Evolutionary conservation across 2,113 vertebrate genomes (phyloP).

Genomic region (Aegithalos caudatus): DNA sequence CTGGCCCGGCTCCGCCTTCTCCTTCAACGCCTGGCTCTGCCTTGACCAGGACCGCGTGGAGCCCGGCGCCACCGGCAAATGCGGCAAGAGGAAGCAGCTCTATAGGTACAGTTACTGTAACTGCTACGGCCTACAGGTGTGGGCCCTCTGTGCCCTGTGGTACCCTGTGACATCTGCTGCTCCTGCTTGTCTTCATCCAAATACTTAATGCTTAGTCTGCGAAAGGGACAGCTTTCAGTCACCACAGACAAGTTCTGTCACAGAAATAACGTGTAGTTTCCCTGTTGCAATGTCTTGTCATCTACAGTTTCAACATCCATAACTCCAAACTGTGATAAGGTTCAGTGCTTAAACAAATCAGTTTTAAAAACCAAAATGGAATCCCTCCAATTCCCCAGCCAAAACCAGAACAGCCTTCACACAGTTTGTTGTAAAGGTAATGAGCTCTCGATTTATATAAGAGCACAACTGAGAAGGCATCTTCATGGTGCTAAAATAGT

Average conservation of each 20-base stretch:
- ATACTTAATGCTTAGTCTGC: neutral
- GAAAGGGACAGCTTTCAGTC: neutral
- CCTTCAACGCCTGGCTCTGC: constrained; percentile 92
- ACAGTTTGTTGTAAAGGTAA: neutral
- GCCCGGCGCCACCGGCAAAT: constrained; percentile 69
- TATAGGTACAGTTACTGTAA: constrained; percentile 83
- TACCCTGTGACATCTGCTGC: neutral
- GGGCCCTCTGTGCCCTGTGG: neutral
- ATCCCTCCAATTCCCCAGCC: fast-evolving
- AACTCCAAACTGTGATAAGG: neutral
- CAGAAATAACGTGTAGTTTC: neutral
- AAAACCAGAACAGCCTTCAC: neutral
- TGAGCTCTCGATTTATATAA: neutral
- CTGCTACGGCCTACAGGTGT: neutral
- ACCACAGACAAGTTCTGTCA: neutral
- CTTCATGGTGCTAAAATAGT: neutral
- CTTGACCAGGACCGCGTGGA: constrained; percentile 89
- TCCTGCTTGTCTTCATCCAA: neutral
- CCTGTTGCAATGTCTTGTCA: neutral
- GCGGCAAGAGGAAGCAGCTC: constrained; percentile 93
- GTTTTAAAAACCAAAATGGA: neutral
- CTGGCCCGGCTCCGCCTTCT: constrained; percentile 93
- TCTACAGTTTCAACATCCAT: neutral
- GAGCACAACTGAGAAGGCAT: neutral
- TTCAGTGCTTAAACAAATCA: neutral